These are phyloP conservation scores for Rafetus swinhoei DNA, from an alignment of 2,113 vertebrate genomes.

Conservation along the genomic window DNA sequence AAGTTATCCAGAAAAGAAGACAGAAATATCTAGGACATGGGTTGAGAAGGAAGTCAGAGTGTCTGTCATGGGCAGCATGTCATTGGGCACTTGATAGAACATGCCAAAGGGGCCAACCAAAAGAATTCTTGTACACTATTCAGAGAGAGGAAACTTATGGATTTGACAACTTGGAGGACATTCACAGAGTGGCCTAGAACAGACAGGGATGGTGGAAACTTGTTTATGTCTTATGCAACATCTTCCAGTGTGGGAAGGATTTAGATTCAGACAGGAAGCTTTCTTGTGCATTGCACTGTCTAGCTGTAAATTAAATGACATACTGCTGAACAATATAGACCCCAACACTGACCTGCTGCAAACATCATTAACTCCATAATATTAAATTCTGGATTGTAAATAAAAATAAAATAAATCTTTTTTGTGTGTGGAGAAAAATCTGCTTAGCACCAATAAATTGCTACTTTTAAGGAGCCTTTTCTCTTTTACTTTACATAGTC, in stretches of 20 bases:
- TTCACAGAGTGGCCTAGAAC: rapidly evolving
- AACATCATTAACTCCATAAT: background rate
- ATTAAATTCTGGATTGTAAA: background rate
- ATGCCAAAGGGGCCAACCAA: background rate
- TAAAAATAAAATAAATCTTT: background rate
- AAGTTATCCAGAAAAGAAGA: background rate
- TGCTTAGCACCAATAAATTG: background rate
- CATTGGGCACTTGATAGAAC: background rate
- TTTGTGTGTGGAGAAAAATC: background rate
- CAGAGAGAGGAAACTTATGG: background rate
- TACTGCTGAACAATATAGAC: background rate
- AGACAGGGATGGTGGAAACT: rapidly evolving
- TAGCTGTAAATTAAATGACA: background rate
- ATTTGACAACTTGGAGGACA: background rate
- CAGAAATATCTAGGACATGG: background rate
- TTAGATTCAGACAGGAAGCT: background rate
- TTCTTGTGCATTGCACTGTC: background rate
- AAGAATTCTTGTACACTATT: background rate
- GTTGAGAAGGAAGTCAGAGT: background rate
- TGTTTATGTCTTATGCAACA: background rate
- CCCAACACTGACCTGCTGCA: background rate
- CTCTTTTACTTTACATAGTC: background rate
- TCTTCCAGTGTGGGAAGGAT: background rate
- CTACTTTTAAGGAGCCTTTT: background rate
- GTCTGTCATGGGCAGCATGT: background rate